Evolutionary conservation across 2,113 vertebrate species (phyloP).

Genomic region (Melozone crissalis): DNA sequence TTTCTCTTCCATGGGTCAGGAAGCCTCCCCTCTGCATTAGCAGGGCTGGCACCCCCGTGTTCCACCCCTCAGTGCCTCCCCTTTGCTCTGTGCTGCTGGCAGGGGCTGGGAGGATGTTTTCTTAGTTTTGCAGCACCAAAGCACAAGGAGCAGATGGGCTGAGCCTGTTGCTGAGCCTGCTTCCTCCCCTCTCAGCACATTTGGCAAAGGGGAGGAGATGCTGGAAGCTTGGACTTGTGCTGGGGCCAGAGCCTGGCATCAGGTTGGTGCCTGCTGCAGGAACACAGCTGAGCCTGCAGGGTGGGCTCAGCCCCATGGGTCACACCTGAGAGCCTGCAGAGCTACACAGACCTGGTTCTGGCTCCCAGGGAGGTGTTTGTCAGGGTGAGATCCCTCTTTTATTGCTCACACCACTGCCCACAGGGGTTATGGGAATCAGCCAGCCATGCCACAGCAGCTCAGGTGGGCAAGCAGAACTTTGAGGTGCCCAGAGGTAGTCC

Average conservation of each 20-base stretch:
- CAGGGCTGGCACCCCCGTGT: not conserved
- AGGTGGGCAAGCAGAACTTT: not conserved
- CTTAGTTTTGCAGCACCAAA: not conserved
- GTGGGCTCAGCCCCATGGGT: not conserved
- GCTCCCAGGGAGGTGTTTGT: not conserved
- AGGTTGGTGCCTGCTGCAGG: not conserved
- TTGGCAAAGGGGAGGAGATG: not conserved
- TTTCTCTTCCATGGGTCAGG: not conserved
- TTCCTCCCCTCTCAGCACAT: fast-evolving
- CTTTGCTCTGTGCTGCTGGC: not conserved
- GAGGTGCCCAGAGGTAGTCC: not conserved
- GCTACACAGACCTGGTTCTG: not conserved
- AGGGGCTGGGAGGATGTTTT: not conserved
- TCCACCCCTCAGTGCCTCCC: fast-evolving
- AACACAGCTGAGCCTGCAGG: fast-evolving
- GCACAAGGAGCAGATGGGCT: not conserved
- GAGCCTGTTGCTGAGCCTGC: not conserved
- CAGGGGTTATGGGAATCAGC: no score
- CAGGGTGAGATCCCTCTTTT: not conserved
- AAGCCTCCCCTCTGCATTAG: not conserved
- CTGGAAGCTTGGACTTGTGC: not conserved
- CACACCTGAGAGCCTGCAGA: fast-evolving
- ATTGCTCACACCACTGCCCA: not conserved
- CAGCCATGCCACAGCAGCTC: not conserved
- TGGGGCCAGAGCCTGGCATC: not conserved